Evolutionary conservation across 2,797 vertebrate species (phyloP).

Genomic region (Chloroceryle inda): DNA sequence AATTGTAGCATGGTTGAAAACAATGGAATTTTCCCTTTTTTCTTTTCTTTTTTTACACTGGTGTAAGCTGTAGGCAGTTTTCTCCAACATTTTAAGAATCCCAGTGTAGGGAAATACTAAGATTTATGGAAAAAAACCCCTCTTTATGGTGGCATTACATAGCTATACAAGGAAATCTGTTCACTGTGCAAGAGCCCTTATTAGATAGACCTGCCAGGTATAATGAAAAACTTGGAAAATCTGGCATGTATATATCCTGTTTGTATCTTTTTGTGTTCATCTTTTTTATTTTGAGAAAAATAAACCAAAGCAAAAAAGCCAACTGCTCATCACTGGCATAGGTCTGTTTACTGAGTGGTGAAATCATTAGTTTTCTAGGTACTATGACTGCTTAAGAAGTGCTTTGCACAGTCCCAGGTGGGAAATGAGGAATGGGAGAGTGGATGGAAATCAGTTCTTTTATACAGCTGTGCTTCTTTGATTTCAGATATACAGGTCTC

Average conservation of each 20-base stretch:
- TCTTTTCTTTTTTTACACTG: background rate
- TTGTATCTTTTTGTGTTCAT: background rate
- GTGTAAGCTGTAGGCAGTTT: background rate
- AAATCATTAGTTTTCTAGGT: conserved; percentile 1
- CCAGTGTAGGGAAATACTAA: background rate
- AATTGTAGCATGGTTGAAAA: background rate
- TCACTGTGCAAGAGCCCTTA: background rate
- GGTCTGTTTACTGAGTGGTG: background rate
- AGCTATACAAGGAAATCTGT: background rate
- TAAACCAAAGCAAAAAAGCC: background rate
- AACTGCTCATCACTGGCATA: background rate
- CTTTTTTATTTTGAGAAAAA: background rate
- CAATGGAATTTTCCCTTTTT: no score
- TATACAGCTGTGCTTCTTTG: background rate
- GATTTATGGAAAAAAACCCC: background rate
- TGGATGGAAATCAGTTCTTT: background rate
- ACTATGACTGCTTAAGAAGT: background rate
- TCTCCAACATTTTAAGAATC: background rate
- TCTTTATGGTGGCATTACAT: background rate
- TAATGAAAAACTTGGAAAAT: background rate
- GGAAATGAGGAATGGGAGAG: background rate
- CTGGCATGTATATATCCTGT: background rate
- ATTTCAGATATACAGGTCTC: background rate
- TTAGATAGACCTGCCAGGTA: background rate
- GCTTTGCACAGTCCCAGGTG: background rate